A percentile compares a stretch with the other conserved stretches of the same genome.
Evolutionary conservation across 2,888 invertebrate genomes (phyloP).

Genomic region (Mythimna vitellina): DNA sequence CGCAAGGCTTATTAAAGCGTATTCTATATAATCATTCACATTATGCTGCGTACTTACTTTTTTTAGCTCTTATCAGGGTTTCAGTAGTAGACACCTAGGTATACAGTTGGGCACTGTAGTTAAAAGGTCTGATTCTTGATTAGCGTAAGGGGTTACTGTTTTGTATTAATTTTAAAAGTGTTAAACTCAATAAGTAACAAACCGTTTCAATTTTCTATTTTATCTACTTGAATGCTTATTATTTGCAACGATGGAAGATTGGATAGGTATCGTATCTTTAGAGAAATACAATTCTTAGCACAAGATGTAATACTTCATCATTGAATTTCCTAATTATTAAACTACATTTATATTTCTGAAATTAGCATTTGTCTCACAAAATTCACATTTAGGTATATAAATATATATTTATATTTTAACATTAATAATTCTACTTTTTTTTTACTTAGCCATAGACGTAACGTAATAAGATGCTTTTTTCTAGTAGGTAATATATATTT

Average conservation of each 20-base stretch:
- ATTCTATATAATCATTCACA: background rate
- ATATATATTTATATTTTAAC: slow-evolving; percentile 61
- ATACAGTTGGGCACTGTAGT: no score
- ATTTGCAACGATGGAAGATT: background rate
- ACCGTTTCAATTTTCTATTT: background rate
- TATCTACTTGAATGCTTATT: no score
- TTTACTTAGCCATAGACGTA: slow-evolving; percentile 32
- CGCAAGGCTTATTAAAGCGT: background rate
- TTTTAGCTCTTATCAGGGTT: background rate
- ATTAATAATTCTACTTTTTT: slow-evolving; percentile 31
- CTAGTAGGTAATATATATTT: slow-evolving; percentile 32
- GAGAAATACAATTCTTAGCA: slow-evolving; percentile 6
- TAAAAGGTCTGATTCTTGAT: background rate
- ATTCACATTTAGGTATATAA: slow-evolving; percentile 52
- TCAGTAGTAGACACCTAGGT: background rate
- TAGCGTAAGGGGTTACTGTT: no score
- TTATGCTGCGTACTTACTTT: no score
- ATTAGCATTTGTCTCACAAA: slow-evolving; percentile 41
- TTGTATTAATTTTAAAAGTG: no score
- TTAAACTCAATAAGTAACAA: no score
- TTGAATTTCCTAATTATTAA: slow-evolving; percentile 18
- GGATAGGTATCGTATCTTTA: background rate
- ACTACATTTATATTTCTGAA: slow-evolving; percentile 34
- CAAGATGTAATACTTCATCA: background rate
- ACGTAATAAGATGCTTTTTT: slow-evolving; percentile 38